Evolutionary conservation across 2,113 vertebrate species (phyloP).

Genomic region (Triplophysa siluroides): DNA sequence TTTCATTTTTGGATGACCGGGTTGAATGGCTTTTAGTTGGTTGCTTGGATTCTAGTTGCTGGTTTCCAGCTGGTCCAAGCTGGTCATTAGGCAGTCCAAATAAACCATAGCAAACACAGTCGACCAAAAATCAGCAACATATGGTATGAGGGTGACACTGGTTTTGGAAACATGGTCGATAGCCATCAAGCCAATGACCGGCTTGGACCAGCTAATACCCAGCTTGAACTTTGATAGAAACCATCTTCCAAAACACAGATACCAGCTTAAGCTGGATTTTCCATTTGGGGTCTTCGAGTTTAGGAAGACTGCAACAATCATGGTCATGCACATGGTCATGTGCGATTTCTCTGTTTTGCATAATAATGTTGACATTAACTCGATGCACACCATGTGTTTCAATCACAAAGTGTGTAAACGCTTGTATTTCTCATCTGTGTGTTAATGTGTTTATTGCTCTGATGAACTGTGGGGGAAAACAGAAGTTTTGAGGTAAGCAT

Average conservation of each 20-base stretch:
- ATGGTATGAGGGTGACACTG: neutral
- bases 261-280: neutral
- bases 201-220: neutral
- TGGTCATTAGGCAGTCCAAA: neutral
- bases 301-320: neutral
- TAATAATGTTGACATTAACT: constrained; percentile 29
- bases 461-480: constrained; percentile 34
- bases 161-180: neutral
- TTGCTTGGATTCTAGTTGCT: no score
- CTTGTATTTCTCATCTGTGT: constrained; percentile 14
- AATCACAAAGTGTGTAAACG: neutral
- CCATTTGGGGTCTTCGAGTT: neutral
- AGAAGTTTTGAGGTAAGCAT: constrained; percentile 45
- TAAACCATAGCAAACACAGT: neutral
- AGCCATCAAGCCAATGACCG: neutral
- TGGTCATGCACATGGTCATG: neutral
- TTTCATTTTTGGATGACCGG: neutral
- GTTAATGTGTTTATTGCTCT: constrained; percentile 30
- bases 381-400: constrained; percentile 24
- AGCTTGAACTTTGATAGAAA: neutral
- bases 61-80: neutral
- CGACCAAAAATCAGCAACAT: neutral
- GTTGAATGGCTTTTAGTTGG: neutral
- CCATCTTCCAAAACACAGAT: neutral
- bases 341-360: constrained; percentile 1